A percentile compares a stretch with the other conserved stretches of the same genome.
phyloP scores from a whole-genome alignment of 2,888 invertebrate genomes.

The Lepidonotus clava region DNA sequence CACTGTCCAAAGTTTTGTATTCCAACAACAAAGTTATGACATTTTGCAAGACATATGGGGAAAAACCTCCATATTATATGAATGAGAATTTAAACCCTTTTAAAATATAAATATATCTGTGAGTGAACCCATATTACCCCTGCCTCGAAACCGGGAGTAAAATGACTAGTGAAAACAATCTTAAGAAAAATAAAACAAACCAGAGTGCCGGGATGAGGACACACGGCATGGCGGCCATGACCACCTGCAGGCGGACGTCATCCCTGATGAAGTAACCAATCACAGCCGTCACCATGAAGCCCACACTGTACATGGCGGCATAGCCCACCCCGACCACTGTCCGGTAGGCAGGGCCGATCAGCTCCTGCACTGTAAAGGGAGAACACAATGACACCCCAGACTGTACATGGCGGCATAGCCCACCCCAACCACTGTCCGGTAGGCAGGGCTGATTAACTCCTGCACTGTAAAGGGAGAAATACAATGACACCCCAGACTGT shows the following conservation, averaged over 20 bases:
- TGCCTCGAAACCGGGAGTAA: too few species aligned
- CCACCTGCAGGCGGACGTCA: not conserved
- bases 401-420: not conserved
- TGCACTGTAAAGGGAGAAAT: too few species aligned
- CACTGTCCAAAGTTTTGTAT: too few species aligned
- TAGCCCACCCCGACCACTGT: not conserved
- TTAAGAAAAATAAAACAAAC: not conserved
- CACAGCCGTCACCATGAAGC: slow-evolving; percentile 29
- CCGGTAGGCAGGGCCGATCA: not conserved
- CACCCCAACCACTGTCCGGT: not conserved
- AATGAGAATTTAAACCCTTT: too few species aligned
- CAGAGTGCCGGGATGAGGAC: not conserved
- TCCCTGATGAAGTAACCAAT: slow-evolving; percentile 4
- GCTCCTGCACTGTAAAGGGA: not conserved
- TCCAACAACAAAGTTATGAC: too few species aligned
- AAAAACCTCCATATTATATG: too few species aligned
- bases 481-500: slow-evolving; percentile 44
- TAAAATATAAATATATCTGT: too few species aligned
- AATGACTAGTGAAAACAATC: too few species aligned
- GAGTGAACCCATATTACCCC: too few species aligned
- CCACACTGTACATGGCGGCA: slow-evolving; percentile 36
- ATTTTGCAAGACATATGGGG: too few species aligned
- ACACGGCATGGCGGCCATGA: not conserved
- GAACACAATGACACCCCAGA: not conserved
- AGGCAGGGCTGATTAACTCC: too few species aligned